phyloP scores from a whole-genome alignment of 2,113 vertebrate genomes.

The Entelurus aequoreus region DNA sequence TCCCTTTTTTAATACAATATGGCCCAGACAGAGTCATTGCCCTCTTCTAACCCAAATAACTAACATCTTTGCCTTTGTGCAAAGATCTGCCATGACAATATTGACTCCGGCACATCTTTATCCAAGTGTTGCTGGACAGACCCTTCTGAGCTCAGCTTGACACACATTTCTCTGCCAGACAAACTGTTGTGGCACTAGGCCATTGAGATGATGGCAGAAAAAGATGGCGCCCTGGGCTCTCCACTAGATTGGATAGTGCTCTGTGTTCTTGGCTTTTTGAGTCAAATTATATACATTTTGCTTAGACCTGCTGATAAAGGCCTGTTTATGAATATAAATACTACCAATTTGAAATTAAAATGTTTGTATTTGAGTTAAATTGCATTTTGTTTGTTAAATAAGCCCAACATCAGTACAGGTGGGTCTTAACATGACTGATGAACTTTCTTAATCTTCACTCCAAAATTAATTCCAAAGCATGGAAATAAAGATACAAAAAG shows the following conservation, averaged over 20 bases:
- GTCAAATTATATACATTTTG: not conserved
- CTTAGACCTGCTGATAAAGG: not conserved
- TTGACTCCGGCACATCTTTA: slow-evolving; percentile 32
- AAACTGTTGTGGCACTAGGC: slow-evolving; percentile 29
- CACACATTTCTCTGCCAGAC: slow-evolving; percentile 27
- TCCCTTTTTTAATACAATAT: not conserved
- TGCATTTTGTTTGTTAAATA: no score
- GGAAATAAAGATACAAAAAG: no score
- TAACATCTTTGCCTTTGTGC: slow-evolving; percentile 26
- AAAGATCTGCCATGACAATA: slow-evolving; percentile 33
- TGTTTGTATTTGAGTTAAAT: no score
- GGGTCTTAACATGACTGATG: no score
- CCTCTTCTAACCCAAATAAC: slow-evolving; percentile 31
- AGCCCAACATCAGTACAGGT: not conserved
- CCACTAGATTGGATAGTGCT: slow-evolving; percentile 9
- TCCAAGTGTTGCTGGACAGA: slow-evolving; percentile 45
- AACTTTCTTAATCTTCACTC: no score
- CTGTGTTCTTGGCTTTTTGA: not conserved
- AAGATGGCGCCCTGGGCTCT: slow-evolving; percentile 5
- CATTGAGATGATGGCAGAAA: slow-evolving; percentile 12
- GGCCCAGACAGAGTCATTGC: not conserved
- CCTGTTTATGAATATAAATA: not conserved
- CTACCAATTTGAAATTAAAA: not conserved
- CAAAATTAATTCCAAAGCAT: no score
- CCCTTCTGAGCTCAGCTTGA: slow-evolving; percentile 41